Base-by-base conservation (phyloP, 2,113 vertebrate genomes). In the Actenoides lindsayi region DNA sequence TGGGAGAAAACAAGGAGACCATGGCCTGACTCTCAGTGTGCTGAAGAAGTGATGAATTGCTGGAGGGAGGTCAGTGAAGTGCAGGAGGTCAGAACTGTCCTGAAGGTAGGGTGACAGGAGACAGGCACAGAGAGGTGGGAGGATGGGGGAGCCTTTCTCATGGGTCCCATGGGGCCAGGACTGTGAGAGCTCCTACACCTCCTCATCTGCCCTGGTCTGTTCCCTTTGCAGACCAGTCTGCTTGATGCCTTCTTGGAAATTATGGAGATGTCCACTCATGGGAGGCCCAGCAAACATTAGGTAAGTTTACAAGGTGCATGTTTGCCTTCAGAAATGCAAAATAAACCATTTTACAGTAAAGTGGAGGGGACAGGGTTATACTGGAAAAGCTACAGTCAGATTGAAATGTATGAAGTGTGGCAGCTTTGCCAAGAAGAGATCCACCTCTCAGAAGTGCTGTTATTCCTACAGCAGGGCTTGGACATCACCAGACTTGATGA, bases 191-290 rank as follows among this genome's bases (percentile, higher is more conserved):
- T 57, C 24, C 56, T 13, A 56, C 5, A 6, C 27, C 23, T 74
- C 15, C 35, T 6, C 60, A 35, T 2, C 35, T 3, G 0, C 28
- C 8, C 24, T 0, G 0, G 28, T 68, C 42, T 2, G 1, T 10
- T 19, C 14, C 42, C 8, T 30, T 41, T 27, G 37, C 50, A 78
- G 44, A 62, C 2, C 1, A 5, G 6, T 31, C 44, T 79, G 30
- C 41, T 53, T 7, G 0, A 8, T 48, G 27, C 9, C 74, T 35
- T 30, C 30, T 28, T 42, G 30, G 78, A 53, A 82, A 69, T 44
- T 1, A 42, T 0, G 21, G 65, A 75, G 23, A 8, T 53, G 13
- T 3, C 11, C 15, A 10, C 33, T 10, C 2, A 1, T 15, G 44
- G 44, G 69, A 65, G 20, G 23, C 15, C 33, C 5, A 0, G 60